Conservation (phyloP, 2,797 vertebrate species). For the Mus caroli region DNA sequence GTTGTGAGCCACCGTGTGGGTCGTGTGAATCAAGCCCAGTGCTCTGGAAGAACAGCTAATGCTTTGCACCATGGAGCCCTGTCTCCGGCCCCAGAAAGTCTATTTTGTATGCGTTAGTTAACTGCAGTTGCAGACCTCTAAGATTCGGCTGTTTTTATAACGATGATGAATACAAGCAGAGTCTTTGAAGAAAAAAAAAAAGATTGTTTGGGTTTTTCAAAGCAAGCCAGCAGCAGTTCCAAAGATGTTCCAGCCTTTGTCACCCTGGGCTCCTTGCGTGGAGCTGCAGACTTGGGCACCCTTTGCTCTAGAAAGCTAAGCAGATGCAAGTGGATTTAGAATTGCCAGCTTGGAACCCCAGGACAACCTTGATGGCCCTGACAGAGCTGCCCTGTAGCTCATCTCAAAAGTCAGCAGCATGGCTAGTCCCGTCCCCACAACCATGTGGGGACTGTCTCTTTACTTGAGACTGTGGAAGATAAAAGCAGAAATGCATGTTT, state of each 20-base stretch:
- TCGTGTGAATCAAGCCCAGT: not conserved
- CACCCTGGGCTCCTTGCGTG: not conserved
- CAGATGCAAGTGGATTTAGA: constrained; percentile 71
- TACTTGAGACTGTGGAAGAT: constrained; percentile 58
- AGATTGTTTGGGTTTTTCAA: constrained; percentile 75
- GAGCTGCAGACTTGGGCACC: not conserved
- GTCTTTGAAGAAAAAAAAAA: constrained; percentile 68
- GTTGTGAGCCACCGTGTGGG: not conserved
- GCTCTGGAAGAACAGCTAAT: not conserved
- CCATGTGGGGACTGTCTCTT: not conserved
- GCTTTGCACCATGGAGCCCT: not conserved
- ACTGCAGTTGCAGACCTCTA: constrained; percentile 33
- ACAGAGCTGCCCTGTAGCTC: not conserved
- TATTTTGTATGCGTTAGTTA: not conserved
- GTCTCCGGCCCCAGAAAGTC: not conserved
- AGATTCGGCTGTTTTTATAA: constrained; percentile 62
- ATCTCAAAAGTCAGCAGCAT: not conserved
- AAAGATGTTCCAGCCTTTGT: constrained; percentile 20
- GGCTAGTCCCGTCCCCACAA: not conserved
- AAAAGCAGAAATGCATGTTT: constrained; percentile 62
- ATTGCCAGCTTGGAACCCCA: not conserved
- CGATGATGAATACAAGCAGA: constrained; percentile 67
- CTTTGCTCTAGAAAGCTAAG: constrained; percentile 72
- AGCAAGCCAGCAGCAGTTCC: constrained; percentile 58
- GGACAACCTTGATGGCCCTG: constrained; percentile 52